phyloP scores from a whole-genome alignment of 2,113 vertebrate genomes.

The Sceloporus tristichus region DNA sequence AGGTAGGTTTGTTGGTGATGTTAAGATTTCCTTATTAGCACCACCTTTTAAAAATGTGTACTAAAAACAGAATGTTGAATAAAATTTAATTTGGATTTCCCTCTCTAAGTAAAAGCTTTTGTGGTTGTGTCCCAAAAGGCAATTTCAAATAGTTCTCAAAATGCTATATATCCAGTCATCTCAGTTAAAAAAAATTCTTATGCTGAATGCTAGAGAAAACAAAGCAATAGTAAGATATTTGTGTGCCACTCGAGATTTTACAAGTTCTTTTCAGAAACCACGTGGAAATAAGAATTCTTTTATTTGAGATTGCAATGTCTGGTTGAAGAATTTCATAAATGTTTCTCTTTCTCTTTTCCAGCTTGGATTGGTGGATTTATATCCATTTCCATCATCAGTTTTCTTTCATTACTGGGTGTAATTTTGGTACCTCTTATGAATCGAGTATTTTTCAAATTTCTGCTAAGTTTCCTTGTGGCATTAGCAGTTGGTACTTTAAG shows the following conservation, averaged over 20 bases:
- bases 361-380: conserved; percentile 95
- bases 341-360: conserved; percentile 66
- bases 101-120: neutral
- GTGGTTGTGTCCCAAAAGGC: neutral
- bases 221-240: neutral
- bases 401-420: conserved; percentile 91
- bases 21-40: neutral
- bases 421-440: conserved; percentile 95
- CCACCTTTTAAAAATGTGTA: neutral
- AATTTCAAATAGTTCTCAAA: neutral
- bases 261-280: too few species aligned
- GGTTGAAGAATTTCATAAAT: neutral
- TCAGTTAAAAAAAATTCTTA: neutral
- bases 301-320: conserved; percentile 21
- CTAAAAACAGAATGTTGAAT: neutral
- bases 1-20: conserved; percentile 75
- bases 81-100: neutral
- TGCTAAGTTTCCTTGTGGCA: conserved; percentile 96
- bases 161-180: neutral
- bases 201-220: neutral
- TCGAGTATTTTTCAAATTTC: conserved; percentile 95
- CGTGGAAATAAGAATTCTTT: neutral
- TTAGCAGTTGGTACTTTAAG: conserved; percentile 96
- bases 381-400: conserved; percentile 94
- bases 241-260: neutral